A percentile compares a stretch with the other conserved stretches of the same genome.
Evolutionary conservation across 2,797 vertebrate species (phyloP).

Genomic region (Premnoplex brunnescens): DNA sequence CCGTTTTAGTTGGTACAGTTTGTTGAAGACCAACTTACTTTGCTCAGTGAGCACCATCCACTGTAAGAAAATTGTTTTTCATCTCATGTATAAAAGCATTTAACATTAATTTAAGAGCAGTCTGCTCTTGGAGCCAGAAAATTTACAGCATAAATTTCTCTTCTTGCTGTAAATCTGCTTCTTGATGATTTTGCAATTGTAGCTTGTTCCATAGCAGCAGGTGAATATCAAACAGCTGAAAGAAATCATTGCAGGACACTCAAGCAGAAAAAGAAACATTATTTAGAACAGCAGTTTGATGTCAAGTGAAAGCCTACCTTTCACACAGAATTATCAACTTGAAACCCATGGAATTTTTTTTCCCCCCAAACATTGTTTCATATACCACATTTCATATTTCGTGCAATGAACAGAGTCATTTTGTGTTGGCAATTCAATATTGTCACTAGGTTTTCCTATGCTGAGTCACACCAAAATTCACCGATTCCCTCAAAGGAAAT

Average conservation of each 20-base stretch:
- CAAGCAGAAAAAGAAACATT: neutral
- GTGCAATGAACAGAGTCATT: neutral
- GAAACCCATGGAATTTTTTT: neutral
- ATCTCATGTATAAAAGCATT: neutral
- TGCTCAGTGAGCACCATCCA: neutral
- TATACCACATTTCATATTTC: neutral
- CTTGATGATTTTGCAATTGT: neutral
- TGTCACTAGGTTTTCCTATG: neutral
- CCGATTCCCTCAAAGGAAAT: neutral
- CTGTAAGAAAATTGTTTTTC: neutral
- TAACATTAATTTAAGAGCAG: neutral
- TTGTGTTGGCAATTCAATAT: neutral
- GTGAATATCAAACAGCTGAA: conserved; percentile 12
- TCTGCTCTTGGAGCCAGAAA: neutral
- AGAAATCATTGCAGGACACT: neutral
- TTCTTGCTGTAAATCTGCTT: neutral
- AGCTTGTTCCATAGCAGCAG: neutral
- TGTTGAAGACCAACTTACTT: neutral
- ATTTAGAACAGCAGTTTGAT: neutral
- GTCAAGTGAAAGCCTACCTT: neutral
- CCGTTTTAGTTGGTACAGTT: neutral
- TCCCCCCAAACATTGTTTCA: neutral
- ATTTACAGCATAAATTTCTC: neutral
- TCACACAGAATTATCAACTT: neutral
- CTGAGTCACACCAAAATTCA: neutral